Conservation (phyloP, 1,140 invertebrate genomes). For the Papilio helenus region DNA sequence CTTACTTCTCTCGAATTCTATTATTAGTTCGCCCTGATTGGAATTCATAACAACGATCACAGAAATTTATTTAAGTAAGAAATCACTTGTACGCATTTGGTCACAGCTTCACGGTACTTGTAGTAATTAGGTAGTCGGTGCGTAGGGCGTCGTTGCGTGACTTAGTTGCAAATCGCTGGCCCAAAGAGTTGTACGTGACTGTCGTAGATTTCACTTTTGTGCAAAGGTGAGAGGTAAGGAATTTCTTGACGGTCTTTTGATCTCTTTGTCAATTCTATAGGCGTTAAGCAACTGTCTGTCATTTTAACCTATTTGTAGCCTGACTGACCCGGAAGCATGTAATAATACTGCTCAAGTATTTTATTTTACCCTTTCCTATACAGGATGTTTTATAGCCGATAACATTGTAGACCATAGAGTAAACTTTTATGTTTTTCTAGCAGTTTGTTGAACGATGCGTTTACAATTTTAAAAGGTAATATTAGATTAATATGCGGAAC, state of each 20-base stretch:
- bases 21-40: background rate
- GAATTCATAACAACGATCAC: background rate
- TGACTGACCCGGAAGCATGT: background rate
- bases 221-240: background rate
- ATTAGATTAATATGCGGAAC: background rate
- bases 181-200: constrained; percentile 15
- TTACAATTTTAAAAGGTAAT: constrained; percentile 15
- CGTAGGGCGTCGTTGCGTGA: background rate
- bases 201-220: background rate
- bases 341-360: background rate
- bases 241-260: background rate
- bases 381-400: background rate
- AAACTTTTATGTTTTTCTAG: background rate
- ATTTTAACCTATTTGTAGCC: background rate
- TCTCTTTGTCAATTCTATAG: background rate
- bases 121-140: constrained; percentile 12
- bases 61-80: constrained; percentile 14
- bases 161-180: background rate
- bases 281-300: background rate
- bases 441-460: background rate
- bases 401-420: background rate
- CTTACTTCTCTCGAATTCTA: background rate
- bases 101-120: constrained; percentile 15
- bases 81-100: background rate
- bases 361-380: background rate